A percentile compares a stretch with the other conserved stretches of the same genome.
These are phyloP conservation scores for Luperina nickerlii DNA, from an alignment of 2,888 invertebrate species.

Conservation along the genomic window DNA sequence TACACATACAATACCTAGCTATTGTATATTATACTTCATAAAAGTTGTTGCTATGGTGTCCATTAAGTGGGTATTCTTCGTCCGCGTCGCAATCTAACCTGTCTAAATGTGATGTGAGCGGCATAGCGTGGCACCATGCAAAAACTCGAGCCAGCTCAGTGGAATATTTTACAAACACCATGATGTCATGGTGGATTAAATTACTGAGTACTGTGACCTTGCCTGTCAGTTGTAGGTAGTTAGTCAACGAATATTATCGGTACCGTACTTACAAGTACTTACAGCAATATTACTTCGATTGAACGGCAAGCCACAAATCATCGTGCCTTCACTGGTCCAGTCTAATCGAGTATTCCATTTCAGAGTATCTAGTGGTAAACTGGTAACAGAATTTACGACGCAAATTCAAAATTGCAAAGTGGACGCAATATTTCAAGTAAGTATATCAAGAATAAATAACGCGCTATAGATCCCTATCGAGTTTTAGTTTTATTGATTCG, in stretches of 20 bases:
- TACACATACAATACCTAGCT: not conserved
- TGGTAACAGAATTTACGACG: conserved; percentile 25
- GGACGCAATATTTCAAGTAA: conserved; percentile 21
- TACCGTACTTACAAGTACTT: conserved; percentile 44
- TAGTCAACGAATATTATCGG: conserved; percentile 62
- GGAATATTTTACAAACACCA: conserved; percentile 87
- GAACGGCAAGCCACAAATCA: conserved; percentile 35
- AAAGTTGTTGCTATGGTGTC: conserved; percentile 56
- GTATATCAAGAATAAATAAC: conserved; percentile 39
- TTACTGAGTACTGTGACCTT: conserved; percentile 86
- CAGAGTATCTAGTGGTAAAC: conserved; percentile 18
- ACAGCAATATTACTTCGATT: conserved; percentile 34
- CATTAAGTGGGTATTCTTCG: conserved; percentile 32
- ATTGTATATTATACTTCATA: not conserved
- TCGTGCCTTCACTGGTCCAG: conserved; percentile 24
- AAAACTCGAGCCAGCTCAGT: conserved; percentile 80
- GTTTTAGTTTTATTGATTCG: conserved; percentile 55
- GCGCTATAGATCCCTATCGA: conserved; percentile 14
- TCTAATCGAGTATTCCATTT: conserved; percentile 36
- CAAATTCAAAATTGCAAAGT: conserved; percentile 37
- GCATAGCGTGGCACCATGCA: conserved; percentile 73
- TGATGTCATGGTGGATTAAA: conserved; percentile 89
- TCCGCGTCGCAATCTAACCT: conserved; percentile 56
- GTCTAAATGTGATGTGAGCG: conserved; percentile 64
- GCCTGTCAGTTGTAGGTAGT: conserved; percentile 76